These are phyloP conservation scores for Eutolmus rufibarbis DNA, from an alignment of 2,888 invertebrate genomes.

Conservation along the genomic window DNA sequence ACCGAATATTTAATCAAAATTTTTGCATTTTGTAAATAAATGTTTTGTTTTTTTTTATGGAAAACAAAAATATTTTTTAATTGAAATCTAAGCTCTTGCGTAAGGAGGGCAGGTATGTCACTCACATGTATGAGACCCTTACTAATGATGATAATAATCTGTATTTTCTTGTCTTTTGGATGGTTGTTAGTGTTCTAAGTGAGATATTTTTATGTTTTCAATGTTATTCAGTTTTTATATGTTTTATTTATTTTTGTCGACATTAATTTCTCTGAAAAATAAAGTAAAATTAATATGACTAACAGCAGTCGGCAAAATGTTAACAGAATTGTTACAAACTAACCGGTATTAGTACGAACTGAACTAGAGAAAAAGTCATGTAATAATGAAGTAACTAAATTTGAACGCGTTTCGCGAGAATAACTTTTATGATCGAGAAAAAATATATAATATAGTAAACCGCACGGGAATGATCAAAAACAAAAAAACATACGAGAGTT, in stretches of 20 bases:
- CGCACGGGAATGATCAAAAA: neutral
- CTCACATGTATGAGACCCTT: constrained; percentile 6
- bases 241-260: neutral
- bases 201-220: neutral
- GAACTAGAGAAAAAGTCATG: neutral
- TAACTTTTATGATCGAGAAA: neutral
- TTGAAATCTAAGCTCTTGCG: constrained; percentile 5
- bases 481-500: constrained; percentile 26
- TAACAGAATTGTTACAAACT: neutral
- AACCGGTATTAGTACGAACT: neutral
- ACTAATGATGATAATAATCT: constrained; percentile 27
- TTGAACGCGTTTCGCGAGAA: neutral
- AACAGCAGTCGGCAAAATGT: neutral
- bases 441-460: neutral
- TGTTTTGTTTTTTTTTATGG: neutral
- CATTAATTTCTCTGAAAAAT: neutral
- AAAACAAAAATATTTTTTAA: neutral
- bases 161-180: constrained; percentile 19
- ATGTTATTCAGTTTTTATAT: neutral
- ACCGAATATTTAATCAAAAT: neutral
- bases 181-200: neutral
- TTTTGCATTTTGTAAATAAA: neutral
- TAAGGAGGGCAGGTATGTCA: constrained; percentile 31
- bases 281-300: neutral
- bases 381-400: neutral